Conservation (phyloP, 2,888 invertebrate species). For the Cantharis flavilabris region DNA sequence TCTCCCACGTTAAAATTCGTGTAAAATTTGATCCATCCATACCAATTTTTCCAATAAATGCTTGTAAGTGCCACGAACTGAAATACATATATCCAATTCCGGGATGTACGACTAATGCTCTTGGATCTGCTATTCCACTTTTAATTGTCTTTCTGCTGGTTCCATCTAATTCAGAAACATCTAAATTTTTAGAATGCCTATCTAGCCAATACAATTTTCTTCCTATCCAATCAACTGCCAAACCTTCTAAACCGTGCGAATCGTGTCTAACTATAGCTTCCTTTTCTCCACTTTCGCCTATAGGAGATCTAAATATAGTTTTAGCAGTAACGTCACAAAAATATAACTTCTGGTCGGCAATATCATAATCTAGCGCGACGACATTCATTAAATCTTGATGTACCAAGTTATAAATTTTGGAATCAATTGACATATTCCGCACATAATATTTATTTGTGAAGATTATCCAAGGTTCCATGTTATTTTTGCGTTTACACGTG, state of each 20-base stretch:
- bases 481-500: constrained; percentile 88
- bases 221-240: constrained; percentile 96
- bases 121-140: constrained; percentile 88
- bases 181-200: constrained; percentile 90
- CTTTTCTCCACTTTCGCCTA: constrained; percentile 64
- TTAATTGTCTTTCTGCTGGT: constrained; percentile 87
- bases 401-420: constrained; percentile 79
- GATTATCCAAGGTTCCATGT: constrained; percentile 81
- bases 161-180: constrained; percentile 93
- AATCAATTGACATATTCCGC: constrained; percentile 92
- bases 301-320: constrained; percentile 82
- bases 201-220: constrained; percentile 97
- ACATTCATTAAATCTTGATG: constrained; percentile 96
- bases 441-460: constrained; percentile 98
- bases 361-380: constrained; percentile 94
- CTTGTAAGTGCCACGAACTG: constrained; percentile 94
- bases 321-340: constrained; percentile 97
- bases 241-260: constrained; percentile 95
- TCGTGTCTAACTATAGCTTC: constrained; percentile 90
- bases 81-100: constrained; percentile 92
- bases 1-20: constrained; percentile 86
- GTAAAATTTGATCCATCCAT: constrained; percentile 95
- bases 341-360: constrained; percentile 82
- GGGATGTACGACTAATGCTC: constrained; percentile 94
- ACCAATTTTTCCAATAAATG: constrained; percentile 95